A percentile compares a stretch with the other conserved stretches of the same genome.
Conservation (phyloP, 1,140 invertebrate genomes). For the Condylostylus longicornis region DNA sequence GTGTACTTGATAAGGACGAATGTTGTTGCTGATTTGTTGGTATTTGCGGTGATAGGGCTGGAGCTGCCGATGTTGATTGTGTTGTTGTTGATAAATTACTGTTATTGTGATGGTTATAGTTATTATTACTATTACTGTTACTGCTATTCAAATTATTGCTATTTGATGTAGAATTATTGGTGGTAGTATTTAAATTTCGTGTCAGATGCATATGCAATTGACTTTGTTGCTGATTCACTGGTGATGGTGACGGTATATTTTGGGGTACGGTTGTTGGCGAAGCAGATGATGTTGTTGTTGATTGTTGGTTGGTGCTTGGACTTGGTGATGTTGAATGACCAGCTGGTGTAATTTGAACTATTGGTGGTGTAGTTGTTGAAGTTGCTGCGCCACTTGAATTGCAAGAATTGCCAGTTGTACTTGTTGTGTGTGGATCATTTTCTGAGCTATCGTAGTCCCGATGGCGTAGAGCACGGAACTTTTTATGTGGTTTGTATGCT, state of each 20-base stretch:
- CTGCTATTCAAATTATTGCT: slow-evolving; percentile 8
- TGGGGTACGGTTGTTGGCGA: slow-evolving; percentile 3
- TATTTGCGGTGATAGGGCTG: slow-evolving; percentile 38
- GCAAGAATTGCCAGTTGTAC: slow-evolving; percentile 15
- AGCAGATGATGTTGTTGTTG: slow-evolving; percentile 10
- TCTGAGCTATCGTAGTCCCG: slow-evolving; percentile 59
- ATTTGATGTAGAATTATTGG: slow-evolving; percentile 9
- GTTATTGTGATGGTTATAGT: slow-evolving; percentile 5
- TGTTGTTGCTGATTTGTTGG: slow-evolving; percentile 29
- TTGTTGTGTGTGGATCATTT: slow-evolving; percentile 34
- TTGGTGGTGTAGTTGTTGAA: not conserved
- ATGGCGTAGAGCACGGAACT: slow-evolving; percentile 68
- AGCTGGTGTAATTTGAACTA: slow-evolving; percentile 11
- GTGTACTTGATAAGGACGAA: slow-evolving; percentile 56
- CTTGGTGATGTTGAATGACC: not conserved
- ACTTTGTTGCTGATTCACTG: slow-evolving; percentile 28
- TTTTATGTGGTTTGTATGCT: slow-evolving; percentile 88
- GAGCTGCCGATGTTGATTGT: slow-evolving; percentile 29
- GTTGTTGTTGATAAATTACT: too few species aligned
- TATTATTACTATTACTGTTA: slow-evolving; percentile 2
- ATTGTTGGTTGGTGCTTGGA: slow-evolving; percentile 14
- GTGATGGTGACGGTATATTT: slow-evolving; percentile 4
- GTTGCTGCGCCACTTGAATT: slow-evolving; percentile 15
- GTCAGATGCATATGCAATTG: slow-evolving; percentile 38
- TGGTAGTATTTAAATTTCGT: slow-evolving; percentile 15